Conservation (phyloP, 2,113 vertebrate genomes). For the Callochromis pleurospilus region DNA sequence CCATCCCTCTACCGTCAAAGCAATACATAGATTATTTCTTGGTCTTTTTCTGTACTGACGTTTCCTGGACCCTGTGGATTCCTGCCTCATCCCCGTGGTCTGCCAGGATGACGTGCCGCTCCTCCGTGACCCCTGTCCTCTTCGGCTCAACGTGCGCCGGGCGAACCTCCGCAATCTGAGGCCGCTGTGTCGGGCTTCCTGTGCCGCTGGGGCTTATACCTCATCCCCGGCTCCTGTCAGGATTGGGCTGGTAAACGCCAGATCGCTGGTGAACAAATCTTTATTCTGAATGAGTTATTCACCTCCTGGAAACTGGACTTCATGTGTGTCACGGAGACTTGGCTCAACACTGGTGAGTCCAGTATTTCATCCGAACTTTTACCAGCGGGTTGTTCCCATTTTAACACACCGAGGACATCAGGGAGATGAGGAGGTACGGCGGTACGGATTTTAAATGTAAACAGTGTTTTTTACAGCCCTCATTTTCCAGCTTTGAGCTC, state of each 20-base stretch:
- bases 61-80: neutral
- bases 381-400: neutral
- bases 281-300: neutral
- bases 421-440: neutral
- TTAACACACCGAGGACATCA: neutral
- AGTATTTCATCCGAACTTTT: rapidly evolving
- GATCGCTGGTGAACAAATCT: neutral
- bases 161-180: neutral
- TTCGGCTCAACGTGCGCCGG: neutral
- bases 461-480: neutral
- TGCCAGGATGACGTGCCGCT: rapidly evolving
- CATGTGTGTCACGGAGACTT: neutral
- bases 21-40: neutral
- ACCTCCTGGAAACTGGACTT: neutral
- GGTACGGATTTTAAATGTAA: rapidly evolving
- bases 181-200: rapidly evolving
- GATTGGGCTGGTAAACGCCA: neutral
- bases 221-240: neutral
- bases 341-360: neutral
- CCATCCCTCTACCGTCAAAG: rapidly evolving
- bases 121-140: neutral
- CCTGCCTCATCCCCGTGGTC: neutral
- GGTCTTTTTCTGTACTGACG: neutral
- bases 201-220: neutral
- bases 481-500: neutral